Conservation (phyloP, 1,140 invertebrate genomes). For the Hesperophylax magnus region DNA sequence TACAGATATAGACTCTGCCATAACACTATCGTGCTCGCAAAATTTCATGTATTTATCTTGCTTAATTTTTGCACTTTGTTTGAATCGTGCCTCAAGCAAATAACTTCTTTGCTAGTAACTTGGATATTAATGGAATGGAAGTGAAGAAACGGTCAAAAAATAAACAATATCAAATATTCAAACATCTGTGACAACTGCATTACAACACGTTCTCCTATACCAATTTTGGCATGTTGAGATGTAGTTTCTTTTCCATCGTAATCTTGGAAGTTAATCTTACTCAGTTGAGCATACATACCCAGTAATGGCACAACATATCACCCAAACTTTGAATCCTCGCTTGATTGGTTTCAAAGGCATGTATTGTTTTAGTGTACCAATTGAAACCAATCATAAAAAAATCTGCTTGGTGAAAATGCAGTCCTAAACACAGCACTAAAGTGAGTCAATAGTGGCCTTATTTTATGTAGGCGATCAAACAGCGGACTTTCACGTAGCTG, state of each 20-base stretch:
- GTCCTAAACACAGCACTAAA: too few relatives aligned
- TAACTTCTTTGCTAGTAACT: conserved; percentile 12
- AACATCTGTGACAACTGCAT: too few relatives aligned
- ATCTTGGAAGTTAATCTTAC: conserved; percentile 8
- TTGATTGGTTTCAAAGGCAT: conserved; percentile 19
- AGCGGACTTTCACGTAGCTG: neutral
- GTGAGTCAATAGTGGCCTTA: too few relatives aligned
- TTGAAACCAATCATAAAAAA: conserved; percentile 23
- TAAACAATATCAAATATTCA: too few relatives aligned
- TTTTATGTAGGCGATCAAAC: too few relatives aligned
- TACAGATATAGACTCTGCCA: conserved; percentile 1
- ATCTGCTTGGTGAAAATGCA: too few relatives aligned
- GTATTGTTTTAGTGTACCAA: conserved; percentile 10
- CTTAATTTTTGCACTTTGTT: conserved; percentile 26
- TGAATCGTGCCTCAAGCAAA: conserved; percentile 4
- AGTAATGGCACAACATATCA: conserved; percentile 6
- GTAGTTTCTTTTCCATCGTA: conserved; percentile 20
- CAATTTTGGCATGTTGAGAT: conserved; percentile 1
- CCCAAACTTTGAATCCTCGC: conserved; percentile 21
- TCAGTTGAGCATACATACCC: too few relatives aligned
- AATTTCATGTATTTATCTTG: conserved; percentile 13
- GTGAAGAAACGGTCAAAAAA: conserved; percentile 7
- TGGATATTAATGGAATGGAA: conserved; percentile 3
- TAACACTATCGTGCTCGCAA: conserved; percentile 6
- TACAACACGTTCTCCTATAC: conserved; percentile 17